phyloP scores from a whole-genome alignment of 2,888 invertebrate genomes.

The Charanyca ferruginea region DNA sequence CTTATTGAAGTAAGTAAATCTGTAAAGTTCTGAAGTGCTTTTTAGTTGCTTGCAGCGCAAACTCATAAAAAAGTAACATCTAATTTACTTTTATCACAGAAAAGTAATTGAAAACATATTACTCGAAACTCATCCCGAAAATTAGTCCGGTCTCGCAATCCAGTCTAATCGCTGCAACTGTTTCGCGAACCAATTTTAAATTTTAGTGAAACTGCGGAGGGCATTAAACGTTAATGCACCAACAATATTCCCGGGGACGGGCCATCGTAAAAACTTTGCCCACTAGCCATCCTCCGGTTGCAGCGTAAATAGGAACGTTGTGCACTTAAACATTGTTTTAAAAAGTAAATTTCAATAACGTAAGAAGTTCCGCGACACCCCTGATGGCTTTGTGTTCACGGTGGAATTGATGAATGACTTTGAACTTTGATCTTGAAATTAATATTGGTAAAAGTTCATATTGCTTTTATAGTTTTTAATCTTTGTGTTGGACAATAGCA shows the following conservation, averaged over 20 bases:
- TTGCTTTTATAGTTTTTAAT: slow-evolving; percentile 24
- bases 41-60: slow-evolving; percentile 31
- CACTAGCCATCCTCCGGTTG: slow-evolving; percentile 75
- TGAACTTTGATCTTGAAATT: slow-evolving; percentile 64
- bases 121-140: slow-evolving; percentile 67
- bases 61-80: slow-evolving; percentile 40
- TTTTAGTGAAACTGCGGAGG: slow-evolving; percentile 81
- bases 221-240: slow-evolving; percentile 88
- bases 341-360: slow-evolving; percentile 88
- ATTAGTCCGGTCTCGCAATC: slow-evolving; percentile 72
- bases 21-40: slow-evolving; percentile 21
- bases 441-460: slow-evolving; percentile 56
- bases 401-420: slow-evolving; percentile 69
- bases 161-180: slow-evolving; percentile 80
- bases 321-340: slow-evolving; percentile 86
- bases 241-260: slow-evolving; percentile 84
- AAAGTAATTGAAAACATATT: slow-evolving; percentile 60
- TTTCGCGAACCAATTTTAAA: slow-evolving; percentile 85
- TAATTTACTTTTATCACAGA: slow-evolving; percentile 60
- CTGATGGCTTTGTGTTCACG: slow-evolving; percentile 71
- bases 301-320: slow-evolving; percentile 72
- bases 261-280: slow-evolving; percentile 88
- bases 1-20: slow-evolving; percentile 41
- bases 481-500: no score
- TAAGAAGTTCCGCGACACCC: slow-evolving; percentile 78